Percentiles rank a stretch among this genome's conserved stretches.
Evolutionary conservation across 2,888 invertebrate genomes (phyloP).

Genomic region (Melolontha melolontha): DNA sequence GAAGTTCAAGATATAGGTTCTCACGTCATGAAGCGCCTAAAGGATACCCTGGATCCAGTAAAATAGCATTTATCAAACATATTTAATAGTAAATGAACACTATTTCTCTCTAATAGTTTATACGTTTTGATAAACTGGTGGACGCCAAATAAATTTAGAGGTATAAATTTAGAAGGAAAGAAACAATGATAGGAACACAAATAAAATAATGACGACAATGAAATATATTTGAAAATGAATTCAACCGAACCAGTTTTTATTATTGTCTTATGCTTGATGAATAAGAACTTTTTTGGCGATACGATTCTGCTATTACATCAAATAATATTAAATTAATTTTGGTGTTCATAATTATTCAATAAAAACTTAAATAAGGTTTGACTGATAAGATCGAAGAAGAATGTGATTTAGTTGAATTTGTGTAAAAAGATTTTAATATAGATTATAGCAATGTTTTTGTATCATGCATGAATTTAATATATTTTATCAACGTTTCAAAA

Average conservation of each 20-base stretch:
- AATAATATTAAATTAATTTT: slow-evolving; percentile 15
- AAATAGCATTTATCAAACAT: slow-evolving; percentile 59
- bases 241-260: slow-evolving; percentile 21
- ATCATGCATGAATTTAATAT: slow-evolving; percentile 36
- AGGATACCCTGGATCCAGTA: slow-evolving; percentile 77
- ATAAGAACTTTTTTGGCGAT: slow-evolving; percentile 17
- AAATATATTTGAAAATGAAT: slow-evolving; percentile 16
- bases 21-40: slow-evolving; percentile 81
- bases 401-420: slow-evolving; percentile 46
- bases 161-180: slow-evolving; percentile 26
- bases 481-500: slow-evolving; percentile 10
- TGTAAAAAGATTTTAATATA: slow-evolving; percentile 40
- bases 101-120: slow-evolving; percentile 38
- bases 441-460: slow-evolving; percentile 39
- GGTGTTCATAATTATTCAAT: slow-evolving; percentile 42
- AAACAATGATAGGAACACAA: slow-evolving; percentile 14
- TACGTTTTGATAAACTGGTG: slow-evolving; percentile 41
- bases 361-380: slow-evolving; percentile 19
- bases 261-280: slow-evolving; percentile 24
- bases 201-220: slow-evolving; percentile 32
- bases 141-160: slow-evolving; percentile 38
- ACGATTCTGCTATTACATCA: slow-evolving; percentile 22
- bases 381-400: slow-evolving; percentile 38
- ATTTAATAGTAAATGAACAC: slow-evolving; percentile 40
- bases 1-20: slow-evolving; percentile 87